phyloP scores from a whole-genome alignment of 1,140 invertebrate genomes.

The Paralvinella palmiformis region DNA sequence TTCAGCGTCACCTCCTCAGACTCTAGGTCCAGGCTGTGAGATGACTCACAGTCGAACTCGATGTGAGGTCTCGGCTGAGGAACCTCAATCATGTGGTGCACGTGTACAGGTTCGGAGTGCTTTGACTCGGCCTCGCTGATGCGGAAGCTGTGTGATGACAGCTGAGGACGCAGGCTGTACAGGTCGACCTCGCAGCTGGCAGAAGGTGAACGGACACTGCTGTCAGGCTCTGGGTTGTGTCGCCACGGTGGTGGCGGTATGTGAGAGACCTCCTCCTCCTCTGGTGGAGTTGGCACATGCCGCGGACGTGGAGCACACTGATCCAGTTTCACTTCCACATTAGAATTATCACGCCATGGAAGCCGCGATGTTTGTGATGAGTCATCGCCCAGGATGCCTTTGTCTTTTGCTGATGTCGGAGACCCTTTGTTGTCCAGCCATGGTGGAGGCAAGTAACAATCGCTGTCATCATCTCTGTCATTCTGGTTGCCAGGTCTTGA shows the following conservation, averaged over 20 bases:
- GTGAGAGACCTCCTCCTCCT: not conserved
- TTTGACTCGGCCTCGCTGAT: constrained; percentile 10
- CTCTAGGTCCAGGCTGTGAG: too few relatives aligned
- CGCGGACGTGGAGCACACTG: not conserved
- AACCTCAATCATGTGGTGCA: constrained; percentile 15
- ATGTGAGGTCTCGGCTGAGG: not conserved
- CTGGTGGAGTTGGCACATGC: not conserved
- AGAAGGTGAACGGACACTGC: constrained; percentile 1
- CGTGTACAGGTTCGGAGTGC: constrained; percentile 9
- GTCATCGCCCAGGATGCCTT: too few relatives aligned
- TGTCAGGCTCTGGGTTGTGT: not conserved
- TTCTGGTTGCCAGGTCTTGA: too few relatives aligned
- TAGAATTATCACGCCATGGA: too few relatives aligned
- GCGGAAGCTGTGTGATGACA: constrained; percentile 1
- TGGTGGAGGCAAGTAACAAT: too few relatives aligned
- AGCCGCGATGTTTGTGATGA: too few relatives aligned
- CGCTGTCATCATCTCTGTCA: too few relatives aligned
- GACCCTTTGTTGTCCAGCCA: too few relatives aligned
- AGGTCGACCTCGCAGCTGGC: not conserved
- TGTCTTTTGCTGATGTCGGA: too few relatives aligned
- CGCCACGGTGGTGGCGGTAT: not conserved
- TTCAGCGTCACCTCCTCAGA: too few relatives aligned
- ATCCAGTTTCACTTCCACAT: too few relatives aligned
- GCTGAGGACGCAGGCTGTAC: constrained; percentile 3
- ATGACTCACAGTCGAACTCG: too few relatives aligned